Base-by-base conservation (phyloP, 1,140 invertebrate genomes). In the Drosophila rufa region DNA sequence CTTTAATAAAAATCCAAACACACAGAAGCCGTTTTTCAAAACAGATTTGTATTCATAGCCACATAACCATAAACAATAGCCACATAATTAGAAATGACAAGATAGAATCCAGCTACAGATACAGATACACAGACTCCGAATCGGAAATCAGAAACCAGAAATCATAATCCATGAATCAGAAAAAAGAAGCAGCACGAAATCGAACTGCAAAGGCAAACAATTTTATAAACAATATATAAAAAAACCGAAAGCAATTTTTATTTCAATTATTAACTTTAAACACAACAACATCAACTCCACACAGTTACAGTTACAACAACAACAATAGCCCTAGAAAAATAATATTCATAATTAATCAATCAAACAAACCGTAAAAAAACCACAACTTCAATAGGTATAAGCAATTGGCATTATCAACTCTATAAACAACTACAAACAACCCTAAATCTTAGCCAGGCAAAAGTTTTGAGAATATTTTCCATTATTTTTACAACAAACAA, bases 251-350 rank as follows among this genome's bases (percentile, higher is more conserved):
- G 62, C 83, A 89, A 89, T 89, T 89, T 89, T 89, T 89, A 89
- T 89, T 89, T 89, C 84, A 89, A 89, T 89, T 89, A 89, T 89
- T 64, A 70, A 90, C 60, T 69, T 43, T 53, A 79, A 71, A 65
- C 53, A 87, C 65, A 57, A 71, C 65, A 68, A 43, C 64, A 48
- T 30, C 60, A 67, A 68, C 36, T 75, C 76, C 62, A 82, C 67
- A 82, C 73, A 77, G 46, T 68, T 75, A 87, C 84, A 79, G 17
- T 56, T 74, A 87, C 64, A 65, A 50, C 48, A 81, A 79, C 66
- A 89, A 89, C 69, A 89, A 80, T 90, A 89, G 78, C 74, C 77
- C 77, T 89, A 89, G 68, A 62, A 77, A 83, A 77, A 89, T 89
- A 87, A 70, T 89, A 83, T 78, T 69, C 80, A 83, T 87, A 73